phyloP scores from a whole-genome alignment of 2,797 vertebrate species.

The Caiman crocodilus region DNA sequence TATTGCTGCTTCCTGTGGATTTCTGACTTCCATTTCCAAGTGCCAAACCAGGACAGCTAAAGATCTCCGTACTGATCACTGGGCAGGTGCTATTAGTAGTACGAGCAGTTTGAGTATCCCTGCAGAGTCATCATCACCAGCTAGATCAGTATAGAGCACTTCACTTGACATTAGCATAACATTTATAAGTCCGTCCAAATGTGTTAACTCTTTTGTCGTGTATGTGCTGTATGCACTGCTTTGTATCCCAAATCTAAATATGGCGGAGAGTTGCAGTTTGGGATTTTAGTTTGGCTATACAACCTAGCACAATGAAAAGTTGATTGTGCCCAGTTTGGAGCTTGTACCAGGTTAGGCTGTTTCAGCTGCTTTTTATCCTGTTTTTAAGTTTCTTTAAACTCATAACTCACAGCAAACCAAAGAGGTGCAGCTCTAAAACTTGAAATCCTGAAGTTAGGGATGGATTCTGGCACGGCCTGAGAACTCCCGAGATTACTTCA shows the following conservation, averaged over 20 bases:
- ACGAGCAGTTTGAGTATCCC: slow-evolving; percentile 40
- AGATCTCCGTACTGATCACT: slow-evolving; percentile 49
- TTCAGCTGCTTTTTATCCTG: not conserved
- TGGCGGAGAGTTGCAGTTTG: not conserved
- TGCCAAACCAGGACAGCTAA: slow-evolving; percentile 18
- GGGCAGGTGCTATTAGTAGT: slow-evolving; percentile 25
- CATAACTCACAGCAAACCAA: not conserved
- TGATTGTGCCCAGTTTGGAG: no score
- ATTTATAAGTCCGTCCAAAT: slow-evolving; percentile 17
- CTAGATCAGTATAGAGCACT: slow-evolving; percentile 32
- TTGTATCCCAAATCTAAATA: not conserved
- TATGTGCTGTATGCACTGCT: not conserved
- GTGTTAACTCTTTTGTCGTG: slow-evolving; percentile 52
- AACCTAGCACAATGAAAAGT: not conserved
- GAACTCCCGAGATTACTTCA: not conserved
- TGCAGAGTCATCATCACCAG: slow-evolving; percentile 37
- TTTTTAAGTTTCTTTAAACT: not conserved
- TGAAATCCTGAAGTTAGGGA: not conserved
- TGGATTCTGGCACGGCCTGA: not conserved
- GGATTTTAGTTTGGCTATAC: not conserved
- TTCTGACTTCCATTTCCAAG: slow-evolving; percentile 56
- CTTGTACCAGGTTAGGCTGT: no score
- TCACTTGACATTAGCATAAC: slow-evolving; percentile 26
- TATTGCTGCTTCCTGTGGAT: slow-evolving; percentile 44
- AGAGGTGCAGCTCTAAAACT: no score